A percentile compares a stretch with the other conserved stretches of the same genome.
phyloP scores from a whole-genome alignment of 2,888 invertebrate genomes.

The Cryptocephalus primarius region DNA sequence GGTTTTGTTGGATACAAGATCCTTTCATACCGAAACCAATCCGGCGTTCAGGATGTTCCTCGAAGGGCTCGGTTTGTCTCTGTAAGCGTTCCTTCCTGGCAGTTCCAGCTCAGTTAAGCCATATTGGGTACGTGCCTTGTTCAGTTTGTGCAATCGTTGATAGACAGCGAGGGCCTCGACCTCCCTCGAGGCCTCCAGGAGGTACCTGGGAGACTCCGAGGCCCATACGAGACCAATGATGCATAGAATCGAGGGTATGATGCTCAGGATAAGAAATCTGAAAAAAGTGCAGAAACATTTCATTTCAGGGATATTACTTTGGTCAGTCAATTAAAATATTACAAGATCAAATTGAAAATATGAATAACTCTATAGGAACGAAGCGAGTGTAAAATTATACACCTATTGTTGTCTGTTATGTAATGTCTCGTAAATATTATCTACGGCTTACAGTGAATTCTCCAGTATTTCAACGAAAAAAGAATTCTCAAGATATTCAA shows the following conservation, averaged over 20 bases:
- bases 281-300: neutral
- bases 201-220: constrained; percentile 63
- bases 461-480: too few relatives aligned
- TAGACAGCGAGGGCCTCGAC: constrained; percentile 70
- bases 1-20: constrained; percentile 1
- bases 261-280: constrained; percentile 51
- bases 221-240: constrained; percentile 61
- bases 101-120: constrained; percentile 59
- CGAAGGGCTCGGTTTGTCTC: constrained; percentile 29
- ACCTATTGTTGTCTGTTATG: too few relatives aligned
- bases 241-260: constrained; percentile 58
- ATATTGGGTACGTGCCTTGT: constrained; percentile 39
- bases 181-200: constrained; percentile 63
- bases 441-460: too few relatives aligned
- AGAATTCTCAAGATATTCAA: too few relatives aligned
- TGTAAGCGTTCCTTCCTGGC: constrained; percentile 48
- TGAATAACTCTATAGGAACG: too few relatives aligned
- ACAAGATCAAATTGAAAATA: too few relatives aligned
- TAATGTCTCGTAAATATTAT: too few relatives aligned
- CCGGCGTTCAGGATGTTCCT: constrained; percentile 29
- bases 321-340: too few relatives aligned
- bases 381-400: too few relatives aligned
- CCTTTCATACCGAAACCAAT: constrained; percentile 25
- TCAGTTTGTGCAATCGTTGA: constrained; percentile 42
- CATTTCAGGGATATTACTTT: too few relatives aligned